Conservation (phyloP, 2,113 vertebrate species). For the Thunnus thynnus region DNA sequence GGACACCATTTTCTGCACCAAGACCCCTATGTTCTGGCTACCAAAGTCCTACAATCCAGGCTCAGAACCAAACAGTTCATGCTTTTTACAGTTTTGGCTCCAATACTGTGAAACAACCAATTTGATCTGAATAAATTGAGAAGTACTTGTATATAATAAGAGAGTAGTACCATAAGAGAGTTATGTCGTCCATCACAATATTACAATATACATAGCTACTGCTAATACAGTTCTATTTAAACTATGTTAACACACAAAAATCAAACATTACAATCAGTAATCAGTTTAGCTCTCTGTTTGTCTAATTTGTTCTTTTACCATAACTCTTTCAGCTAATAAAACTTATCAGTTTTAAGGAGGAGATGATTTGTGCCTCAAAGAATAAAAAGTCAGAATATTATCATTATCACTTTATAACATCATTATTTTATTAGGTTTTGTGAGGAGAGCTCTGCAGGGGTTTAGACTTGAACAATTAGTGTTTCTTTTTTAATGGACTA, state of each 20-base stretch:
- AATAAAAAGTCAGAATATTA: background rate
- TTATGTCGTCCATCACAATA: too few relatives aligned
- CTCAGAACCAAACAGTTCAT: too few relatives aligned
- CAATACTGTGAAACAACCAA: too few relatives aligned
- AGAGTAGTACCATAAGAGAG: too few relatives aligned
- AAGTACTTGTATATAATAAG: too few relatives aligned
- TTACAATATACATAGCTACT: background rate
- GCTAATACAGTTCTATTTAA: background rate
- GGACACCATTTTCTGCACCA: too few relatives aligned
- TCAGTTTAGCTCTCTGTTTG: background rate
- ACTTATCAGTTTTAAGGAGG: background rate
- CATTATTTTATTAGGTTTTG: background rate
- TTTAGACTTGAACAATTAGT: background rate
- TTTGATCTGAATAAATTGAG: too few relatives aligned
- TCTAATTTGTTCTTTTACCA: background rate
- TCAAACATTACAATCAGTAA: background rate
- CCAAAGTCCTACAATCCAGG: too few relatives aligned
- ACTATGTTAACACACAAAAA: background rate
- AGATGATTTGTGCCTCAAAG: background rate
- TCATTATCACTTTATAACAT: background rate
- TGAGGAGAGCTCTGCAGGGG: background rate
- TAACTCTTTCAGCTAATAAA: background rate
- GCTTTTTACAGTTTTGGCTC: too few relatives aligned
- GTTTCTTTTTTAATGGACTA: conserved; percentile 1
- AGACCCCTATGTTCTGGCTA: too few relatives aligned